Conservation (phyloP, 2,113 vertebrate genomes). For the Cynoglossus semilaevis region DNA sequence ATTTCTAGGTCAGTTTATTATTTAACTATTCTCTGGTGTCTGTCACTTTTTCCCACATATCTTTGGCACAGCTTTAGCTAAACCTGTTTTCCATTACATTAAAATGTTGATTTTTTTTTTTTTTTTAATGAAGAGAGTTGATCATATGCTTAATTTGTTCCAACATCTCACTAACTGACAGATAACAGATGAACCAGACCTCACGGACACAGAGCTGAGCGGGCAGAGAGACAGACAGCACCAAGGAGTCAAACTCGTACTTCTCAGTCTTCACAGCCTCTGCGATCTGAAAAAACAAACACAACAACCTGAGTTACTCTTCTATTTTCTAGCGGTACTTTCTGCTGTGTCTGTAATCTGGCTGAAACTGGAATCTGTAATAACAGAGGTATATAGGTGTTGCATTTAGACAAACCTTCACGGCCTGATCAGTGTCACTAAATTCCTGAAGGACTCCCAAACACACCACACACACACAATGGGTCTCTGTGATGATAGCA, state of each 20-base stretch:
- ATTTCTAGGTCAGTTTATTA: no score
- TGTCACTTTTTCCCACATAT: no score
- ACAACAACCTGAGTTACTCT: neutral
- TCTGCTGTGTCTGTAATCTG: no score
- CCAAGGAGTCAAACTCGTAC: conserved; percentile 86
- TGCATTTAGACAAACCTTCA: conserved; percentile 76
- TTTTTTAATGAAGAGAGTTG: neutral
- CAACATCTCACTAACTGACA: no score
- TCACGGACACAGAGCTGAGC: conserved; percentile 94
- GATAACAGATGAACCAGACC: no score
- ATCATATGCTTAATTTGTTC: neutral
- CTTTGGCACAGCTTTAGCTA: no score
- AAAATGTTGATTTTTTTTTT: no score
- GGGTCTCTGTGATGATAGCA: neutral
- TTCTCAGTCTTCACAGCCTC: conserved; percentile 79
- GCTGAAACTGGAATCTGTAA: no score
- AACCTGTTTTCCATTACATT: no score
- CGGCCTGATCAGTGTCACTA: conserved; percentile 78
- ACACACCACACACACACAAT: conserved; percentile 82
- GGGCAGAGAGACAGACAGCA: conserved; percentile 91
- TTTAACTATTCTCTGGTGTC: no score
- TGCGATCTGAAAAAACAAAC: conserved; percentile 77
- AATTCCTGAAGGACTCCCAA: conserved; percentile 90
- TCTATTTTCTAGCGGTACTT: no score
- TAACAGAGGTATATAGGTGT: no score